Evolutionary conservation across 2,113 vertebrate species (phyloP), one percentile per base, ranked within the genome.

Genomic region (Aspidoscelis tigris): DNA sequence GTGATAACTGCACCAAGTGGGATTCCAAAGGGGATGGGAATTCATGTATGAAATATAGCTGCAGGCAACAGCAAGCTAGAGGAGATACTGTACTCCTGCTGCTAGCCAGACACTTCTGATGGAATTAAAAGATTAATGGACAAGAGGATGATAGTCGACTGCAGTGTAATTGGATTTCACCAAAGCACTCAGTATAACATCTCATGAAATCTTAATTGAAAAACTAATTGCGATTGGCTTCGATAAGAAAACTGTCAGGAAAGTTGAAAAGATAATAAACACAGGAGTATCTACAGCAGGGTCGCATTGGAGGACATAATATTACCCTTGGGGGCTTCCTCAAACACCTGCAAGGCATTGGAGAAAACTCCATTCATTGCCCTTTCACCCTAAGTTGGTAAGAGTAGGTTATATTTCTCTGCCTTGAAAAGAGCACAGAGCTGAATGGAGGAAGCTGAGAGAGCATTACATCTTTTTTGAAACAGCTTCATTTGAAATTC

Each of bases 161-260:
- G 9, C 78, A 81, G 61, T 1, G 9, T 80, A 85, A 80, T 68
- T 44, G 71, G 84, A 80, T 85, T 75, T 80, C 44, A 16, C 71
- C 39, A 41, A 75, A 80, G 84, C 58, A 75, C 66, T 66, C 18
- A 33, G 43, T 75, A 74, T 58, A 66, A 65, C 18, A 33, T 58
- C 71, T 85, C 78, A 80, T 68, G 84, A 75, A 75, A 80, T 80
- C 44, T 80, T 85, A 74, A 80, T 69, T 75, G 84, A 69, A 80
- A 84, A 80, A 69, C 77, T 80, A 66, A 80, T 80, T 68, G 58
- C 66, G 70, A 80, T 68, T 43, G 78, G 58, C 84, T 58, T 43
- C 22, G 78, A 74, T 76, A 58, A 21, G 71, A 55, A 44, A n/a
- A 66, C 61, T 44, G 71, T 43, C 78, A 68, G 9, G 33, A 12